Percentiles rank a stretch among this genome's conserved stretches.
Conservation (phyloP, 2,797 vertebrate genomes). For the Cephalopachus bancanus region DNA sequence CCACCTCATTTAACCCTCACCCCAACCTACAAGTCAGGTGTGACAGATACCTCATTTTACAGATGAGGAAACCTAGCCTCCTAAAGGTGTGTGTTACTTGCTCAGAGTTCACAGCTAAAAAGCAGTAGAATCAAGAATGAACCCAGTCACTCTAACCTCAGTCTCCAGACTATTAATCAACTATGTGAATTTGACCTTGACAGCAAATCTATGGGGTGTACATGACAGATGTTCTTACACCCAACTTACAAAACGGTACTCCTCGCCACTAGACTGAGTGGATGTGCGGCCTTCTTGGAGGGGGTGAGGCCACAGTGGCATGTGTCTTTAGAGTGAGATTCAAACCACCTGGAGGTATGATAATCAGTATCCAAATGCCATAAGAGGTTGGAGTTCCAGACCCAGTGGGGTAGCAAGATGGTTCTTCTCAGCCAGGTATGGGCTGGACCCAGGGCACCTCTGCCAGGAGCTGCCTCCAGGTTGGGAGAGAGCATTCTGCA, state of each 20-base stretch:
- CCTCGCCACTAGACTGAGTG: not conserved
- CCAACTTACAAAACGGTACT: fast-evolving
- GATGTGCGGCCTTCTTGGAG: not conserved
- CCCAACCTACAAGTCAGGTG: too few relatives aligned
- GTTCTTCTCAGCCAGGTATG: not conserved
- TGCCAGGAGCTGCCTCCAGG: not conserved
- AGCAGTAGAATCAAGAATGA: too few relatives aligned
- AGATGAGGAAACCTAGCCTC: too few relatives aligned
- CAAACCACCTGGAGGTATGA: not conserved
- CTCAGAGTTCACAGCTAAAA: too few relatives aligned
- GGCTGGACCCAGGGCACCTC: not conserved
- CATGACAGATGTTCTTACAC: fast-evolving
- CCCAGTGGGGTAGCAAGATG: not conserved
- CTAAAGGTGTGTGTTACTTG: too few relatives aligned
- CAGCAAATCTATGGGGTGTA: too few relatives aligned
- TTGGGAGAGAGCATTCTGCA: not conserved
- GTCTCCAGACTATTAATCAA: too few relatives aligned
- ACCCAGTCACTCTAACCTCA: too few relatives aligned
- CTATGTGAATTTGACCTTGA: too few relatives aligned
- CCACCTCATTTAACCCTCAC: too few relatives aligned
- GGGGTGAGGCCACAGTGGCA: too few relatives aligned
- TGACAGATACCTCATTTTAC: too few relatives aligned
- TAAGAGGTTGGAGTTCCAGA: not conserved
- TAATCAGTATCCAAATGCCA: not conserved
- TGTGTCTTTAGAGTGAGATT: not conserved